Conservation (phyloP, 1,140 invertebrate species). For the Apis dorsata region DNA sequence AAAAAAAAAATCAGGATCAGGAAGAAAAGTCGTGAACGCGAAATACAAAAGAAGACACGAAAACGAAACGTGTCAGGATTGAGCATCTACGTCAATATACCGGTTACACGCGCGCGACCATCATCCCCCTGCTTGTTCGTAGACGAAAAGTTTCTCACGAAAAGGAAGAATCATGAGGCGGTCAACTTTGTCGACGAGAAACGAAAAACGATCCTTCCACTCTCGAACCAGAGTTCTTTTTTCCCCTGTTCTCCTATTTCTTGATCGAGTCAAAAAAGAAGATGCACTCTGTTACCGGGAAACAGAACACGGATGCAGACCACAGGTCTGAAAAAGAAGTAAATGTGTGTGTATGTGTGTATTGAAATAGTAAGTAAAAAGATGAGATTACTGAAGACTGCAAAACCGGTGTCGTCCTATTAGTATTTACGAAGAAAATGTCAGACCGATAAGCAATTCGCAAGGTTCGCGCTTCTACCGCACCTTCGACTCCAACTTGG, state of each 20-base stretch:
- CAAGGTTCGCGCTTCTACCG: slow-evolving; percentile 56
- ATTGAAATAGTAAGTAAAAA: neutral
- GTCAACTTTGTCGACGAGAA: slow-evolving; percentile 25
- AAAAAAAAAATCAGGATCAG: neutral
- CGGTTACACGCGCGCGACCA: slow-evolving; percentile 26
- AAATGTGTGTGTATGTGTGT: too few relatives aligned
- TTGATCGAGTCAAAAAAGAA: slow-evolving; percentile 7
- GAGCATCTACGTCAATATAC: slow-evolving; percentile 32
- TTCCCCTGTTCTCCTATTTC: slow-evolving; percentile 34
- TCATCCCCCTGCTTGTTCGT: neutral
- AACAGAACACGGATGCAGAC: slow-evolving; percentile 16
- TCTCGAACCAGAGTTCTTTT: neutral
- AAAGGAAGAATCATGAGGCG: slow-evolving; percentile 5
- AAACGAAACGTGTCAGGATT: slow-evolving; percentile 27
- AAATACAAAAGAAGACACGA: slow-evolving; percentile 15
- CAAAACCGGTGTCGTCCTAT: slow-evolving; percentile 53
- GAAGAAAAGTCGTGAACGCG: neutral
- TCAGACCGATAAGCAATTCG: slow-evolving; percentile 69
- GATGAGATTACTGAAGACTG: slow-evolving; percentile 17
- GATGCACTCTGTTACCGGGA: neutral
- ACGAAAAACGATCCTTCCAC: slow-evolving; percentile 43
- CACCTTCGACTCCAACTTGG: slow-evolving; percentile 55
- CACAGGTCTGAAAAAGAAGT: neutral
- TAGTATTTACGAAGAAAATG: slow-evolving; percentile 73
- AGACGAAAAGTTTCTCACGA: slow-evolving; percentile 43